A percentile compares a stretch with the other conserved stretches of the same genome.
Conservation (phyloP, 1,140 invertebrate genomes). For the Papilio glaucus region DNA sequence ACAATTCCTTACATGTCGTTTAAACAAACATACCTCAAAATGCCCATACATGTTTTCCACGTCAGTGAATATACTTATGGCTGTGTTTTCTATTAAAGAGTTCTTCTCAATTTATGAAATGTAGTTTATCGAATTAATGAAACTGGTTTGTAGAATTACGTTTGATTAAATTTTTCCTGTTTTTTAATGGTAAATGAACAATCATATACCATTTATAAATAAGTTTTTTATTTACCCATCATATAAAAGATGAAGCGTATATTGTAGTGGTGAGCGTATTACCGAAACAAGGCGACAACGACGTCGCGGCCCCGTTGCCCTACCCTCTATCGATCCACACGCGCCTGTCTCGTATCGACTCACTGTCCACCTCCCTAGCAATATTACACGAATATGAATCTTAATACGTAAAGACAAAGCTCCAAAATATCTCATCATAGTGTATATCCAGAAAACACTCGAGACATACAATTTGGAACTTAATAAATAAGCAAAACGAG, state of each 20-base stretch:
- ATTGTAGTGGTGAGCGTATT: constrained; percentile 48
- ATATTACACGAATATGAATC: constrained; percentile 62
- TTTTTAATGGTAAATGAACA: no score
- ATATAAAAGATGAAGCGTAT: constrained; percentile 46
- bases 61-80: no score
- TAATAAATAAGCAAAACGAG: constrained; percentile 65
- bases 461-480: constrained; percentile 65
- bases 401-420: constrained; percentile 54
- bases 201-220: no score
- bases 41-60: no score
- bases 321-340: constrained; percentile 71
- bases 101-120: no score
- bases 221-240: no score
- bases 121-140: no score
- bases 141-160: no score
- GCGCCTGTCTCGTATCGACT: constrained; percentile 74
- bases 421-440: constrained; percentile 42
- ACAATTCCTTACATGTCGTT: no score
- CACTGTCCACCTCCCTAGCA: constrained; percentile 52
- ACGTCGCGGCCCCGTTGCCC: constrained; percentile 48
- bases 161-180: no score
- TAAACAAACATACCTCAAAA: no score
- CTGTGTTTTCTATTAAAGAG: no score
- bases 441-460: constrained; percentile 41
- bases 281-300: constrained; percentile 66